Conservation (phyloP, 2,888 invertebrate species). For the Steinernema hermaphroditum region DNA sequence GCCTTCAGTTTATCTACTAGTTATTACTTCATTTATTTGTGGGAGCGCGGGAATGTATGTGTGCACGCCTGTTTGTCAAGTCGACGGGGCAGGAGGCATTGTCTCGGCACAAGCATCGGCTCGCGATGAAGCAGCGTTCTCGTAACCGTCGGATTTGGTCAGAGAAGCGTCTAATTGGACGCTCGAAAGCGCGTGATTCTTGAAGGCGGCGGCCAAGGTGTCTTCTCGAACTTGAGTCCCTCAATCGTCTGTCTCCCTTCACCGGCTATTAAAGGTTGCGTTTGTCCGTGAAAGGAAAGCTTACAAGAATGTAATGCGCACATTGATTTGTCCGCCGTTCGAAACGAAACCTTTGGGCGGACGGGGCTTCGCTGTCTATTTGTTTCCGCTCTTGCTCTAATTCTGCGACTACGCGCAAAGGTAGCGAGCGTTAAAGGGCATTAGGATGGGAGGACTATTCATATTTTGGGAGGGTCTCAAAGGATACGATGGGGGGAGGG, state of each 20-base stretch:
- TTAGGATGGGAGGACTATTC: background rate
- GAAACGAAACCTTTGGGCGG: background rate
- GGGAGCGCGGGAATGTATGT: constrained; percentile 2
- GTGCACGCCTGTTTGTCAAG: background rate
- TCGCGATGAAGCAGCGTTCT: background rate
- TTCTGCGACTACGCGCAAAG: background rate
- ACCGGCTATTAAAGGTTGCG: background rate
- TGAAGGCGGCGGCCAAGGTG: background rate
- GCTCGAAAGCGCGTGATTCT: background rate
- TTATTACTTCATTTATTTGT: constrained; percentile 6
- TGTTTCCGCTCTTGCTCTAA: background rate
- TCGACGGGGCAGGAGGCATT: background rate
- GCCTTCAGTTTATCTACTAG: background rate
- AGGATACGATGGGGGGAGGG: constrained; percentile 17
- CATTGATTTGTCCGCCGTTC: background rate
- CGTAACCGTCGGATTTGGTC: background rate
- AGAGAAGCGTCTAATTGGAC: background rate
- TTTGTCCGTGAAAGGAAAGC: background rate
- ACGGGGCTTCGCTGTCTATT: background rate
- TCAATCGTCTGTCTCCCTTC: background rate
- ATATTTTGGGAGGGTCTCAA: constrained; percentile 13
- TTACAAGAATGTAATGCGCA: constrained; percentile 3
- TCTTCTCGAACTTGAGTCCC: background rate
- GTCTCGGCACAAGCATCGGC: background rate
- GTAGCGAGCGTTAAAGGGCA: background rate